Percentiles rank a stretch among this genome's conserved stretches.
phyloP scores from a whole-genome alignment of 2,888 invertebrate species.

The Macroteleia sp. region DNA sequence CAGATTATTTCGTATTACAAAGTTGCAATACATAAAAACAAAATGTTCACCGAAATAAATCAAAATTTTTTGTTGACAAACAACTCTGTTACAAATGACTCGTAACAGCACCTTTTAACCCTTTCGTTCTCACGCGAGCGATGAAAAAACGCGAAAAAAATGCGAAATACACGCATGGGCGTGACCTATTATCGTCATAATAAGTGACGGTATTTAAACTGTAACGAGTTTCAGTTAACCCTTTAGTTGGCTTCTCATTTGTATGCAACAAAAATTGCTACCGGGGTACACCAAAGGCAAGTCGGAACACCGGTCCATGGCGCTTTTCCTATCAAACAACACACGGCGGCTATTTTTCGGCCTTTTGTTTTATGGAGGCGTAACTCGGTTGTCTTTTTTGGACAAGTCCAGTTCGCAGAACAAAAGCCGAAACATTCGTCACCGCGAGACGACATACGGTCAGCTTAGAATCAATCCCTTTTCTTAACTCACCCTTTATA shows the following conservation, averaged over 20 bases:
- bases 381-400: constrained; percentile 72
- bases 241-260: constrained; percentile 77
- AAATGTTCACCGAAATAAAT: no score
- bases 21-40: no score
- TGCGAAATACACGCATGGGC: constrained; percentile 72
- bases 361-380: constrained; percentile 68
- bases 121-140: constrained; percentile 71
- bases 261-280: constrained; percentile 70
- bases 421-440: constrained; percentile 72
- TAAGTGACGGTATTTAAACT: constrained; percentile 81
- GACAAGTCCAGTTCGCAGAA: constrained; percentile 71
- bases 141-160: constrained; percentile 44
- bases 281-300: constrained; percentile 19
- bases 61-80: constrained; percentile 42
- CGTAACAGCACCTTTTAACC: constrained; percentile 44
- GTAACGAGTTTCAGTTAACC: constrained; percentile 78
- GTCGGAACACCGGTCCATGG: constrained; percentile 26
- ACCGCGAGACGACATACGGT: constrained; percentile 69
- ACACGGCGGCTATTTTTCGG: constrained; percentile 63
- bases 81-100: constrained; percentile 54
- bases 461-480: constrained; percentile 36
- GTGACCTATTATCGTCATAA: constrained; percentile 81
- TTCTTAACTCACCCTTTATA: no score
- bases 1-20: no score
- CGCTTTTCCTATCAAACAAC: constrained; percentile 54